Percentiles rank a stretch among this genome's conserved stretches.
These are phyloP conservation scores for Brachionus asplanchnoidis DNA, from an alignment of 1,140 invertebrate genomes.

Conservation along the genomic window DNA sequence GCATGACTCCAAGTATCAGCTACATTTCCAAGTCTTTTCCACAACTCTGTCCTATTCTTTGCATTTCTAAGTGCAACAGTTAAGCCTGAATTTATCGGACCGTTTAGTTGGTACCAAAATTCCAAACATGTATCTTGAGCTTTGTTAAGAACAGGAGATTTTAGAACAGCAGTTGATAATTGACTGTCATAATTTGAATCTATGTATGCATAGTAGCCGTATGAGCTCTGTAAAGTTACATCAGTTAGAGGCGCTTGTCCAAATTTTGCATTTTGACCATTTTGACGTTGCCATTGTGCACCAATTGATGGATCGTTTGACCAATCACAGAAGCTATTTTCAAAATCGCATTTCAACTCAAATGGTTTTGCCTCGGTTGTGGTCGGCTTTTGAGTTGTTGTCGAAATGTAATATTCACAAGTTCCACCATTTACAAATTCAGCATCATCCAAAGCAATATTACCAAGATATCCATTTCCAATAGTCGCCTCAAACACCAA, in stretches of 20 bases:
- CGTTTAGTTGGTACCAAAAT: slow-evolving; percentile 37
- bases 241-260: slow-evolving; percentile 39
- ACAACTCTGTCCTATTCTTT: neutral
- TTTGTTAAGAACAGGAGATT: neutral
- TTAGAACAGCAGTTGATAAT: neutral
- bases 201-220: slow-evolving; percentile 37
- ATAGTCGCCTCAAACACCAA: slow-evolving; percentile 10
- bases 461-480: neutral
- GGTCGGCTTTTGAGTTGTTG: neutral
- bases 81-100: neutral
- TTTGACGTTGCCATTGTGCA: neutral
- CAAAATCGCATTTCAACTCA: slow-evolving; percentile 12
- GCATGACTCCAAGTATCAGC: slow-evolving; percentile 35
- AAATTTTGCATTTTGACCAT: neutral
- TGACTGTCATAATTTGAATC: neutral
- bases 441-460: slow-evolving; percentile 29
- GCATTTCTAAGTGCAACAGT: neutral
- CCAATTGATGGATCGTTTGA: neutral
- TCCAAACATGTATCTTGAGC: slow-evolving; percentile 15
- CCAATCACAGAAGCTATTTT: slow-evolving; percentile 36
- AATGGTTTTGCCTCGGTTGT: neutral
- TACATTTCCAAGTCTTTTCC: slow-evolving; percentile 17
- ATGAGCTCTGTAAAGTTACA: slow-evolving; percentile 2
- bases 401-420: slow-evolving; percentile 25
- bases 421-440: neutral